Evolutionary conservation across 2,797 vertebrate species (phyloP).

Genomic region (Aplochiton taeniatus): DNA sequence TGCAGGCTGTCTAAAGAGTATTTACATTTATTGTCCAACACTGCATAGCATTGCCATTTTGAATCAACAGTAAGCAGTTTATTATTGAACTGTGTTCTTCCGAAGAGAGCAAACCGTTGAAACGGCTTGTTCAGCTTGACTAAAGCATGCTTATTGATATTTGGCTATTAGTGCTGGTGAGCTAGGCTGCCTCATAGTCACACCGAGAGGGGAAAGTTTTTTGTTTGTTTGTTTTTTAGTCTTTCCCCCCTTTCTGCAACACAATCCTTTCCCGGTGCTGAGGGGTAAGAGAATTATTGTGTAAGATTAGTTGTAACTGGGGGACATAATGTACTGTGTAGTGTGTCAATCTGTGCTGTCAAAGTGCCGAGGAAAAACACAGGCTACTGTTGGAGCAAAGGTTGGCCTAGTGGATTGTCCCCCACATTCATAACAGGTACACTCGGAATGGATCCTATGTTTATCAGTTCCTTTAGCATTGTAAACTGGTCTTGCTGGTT

Average conservation of each 20-base stretch:
- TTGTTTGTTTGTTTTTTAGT: no score
- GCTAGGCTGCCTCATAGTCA: constrained; percentile 40
- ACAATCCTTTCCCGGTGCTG: constrained; percentile 33
- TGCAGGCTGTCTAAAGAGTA: background rate
- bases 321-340: constrained; percentile 43
- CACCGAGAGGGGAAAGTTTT: constrained; percentile 26
- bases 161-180: constrained; percentile 48
- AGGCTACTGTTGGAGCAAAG: background rate
- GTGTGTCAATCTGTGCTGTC: constrained; percentile 24
- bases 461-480: constrained; percentile 5
- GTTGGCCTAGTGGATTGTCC: constrained; percentile 12
- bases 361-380: constrained; percentile 15
- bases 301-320: background rate
- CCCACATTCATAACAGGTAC: background rate
- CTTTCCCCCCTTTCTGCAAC: constrained; percentile 36
- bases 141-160: constrained; percentile 66
- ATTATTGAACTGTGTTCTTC: constrained; percentile 65
- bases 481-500: background rate
- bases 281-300: constrained; percentile 11
- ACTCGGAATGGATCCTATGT: background rate
- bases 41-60: constrained; percentile 46
- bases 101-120: constrained; percentile 58
- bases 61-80: constrained; percentile 52
- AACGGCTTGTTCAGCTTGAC: constrained; percentile 59
- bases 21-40: constrained; percentile 35